Conservation (phyloP, 1,140 invertebrate species). For the Megalopta genalis region DNA sequence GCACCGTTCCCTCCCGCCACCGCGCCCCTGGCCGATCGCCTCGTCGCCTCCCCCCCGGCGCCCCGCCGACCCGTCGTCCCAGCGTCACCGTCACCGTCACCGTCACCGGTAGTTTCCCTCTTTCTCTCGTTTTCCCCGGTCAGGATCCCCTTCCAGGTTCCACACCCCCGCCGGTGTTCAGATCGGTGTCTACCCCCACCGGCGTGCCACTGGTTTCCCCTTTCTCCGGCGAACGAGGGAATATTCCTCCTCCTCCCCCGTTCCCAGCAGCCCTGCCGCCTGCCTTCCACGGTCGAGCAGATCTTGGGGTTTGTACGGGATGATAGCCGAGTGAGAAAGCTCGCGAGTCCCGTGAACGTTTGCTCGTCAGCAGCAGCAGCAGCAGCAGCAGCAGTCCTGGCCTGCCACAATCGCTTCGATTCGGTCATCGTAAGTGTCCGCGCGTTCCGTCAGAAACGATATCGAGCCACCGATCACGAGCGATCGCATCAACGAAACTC, state of each 20-base stretch:
- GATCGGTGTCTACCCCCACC: conserved; percentile 21
- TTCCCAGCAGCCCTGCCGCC: conserved; percentile 64
- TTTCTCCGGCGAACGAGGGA: conserved; percentile 43
- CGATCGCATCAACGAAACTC: not conserved
- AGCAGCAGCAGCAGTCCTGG: conserved; percentile 75
- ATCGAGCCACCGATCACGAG: not conserved
- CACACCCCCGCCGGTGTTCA: conserved; percentile 36
- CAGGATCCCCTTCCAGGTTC: conserved; percentile 24
- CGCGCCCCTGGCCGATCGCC: too few relatives aligned
- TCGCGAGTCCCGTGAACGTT: conserved; percentile 60
- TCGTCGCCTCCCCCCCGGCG: too few relatives aligned
- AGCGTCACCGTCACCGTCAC: too few relatives aligned
- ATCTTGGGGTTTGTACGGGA: conserved; percentile 70
- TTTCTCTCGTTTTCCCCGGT: too few relatives aligned
- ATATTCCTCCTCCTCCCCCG: conserved; percentile 58
- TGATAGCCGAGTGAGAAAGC: conserved; percentile 70
- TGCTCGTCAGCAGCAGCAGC: conserved; percentile 71
- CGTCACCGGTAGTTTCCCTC: too few relatives aligned
- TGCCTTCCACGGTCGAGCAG: conserved; percentile 71
- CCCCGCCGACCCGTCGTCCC: too few relatives aligned
- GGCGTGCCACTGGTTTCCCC: not conserved
- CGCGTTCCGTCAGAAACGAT: not conserved
- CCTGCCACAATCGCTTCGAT: conserved; percentile 80
- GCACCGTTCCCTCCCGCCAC: too few relatives aligned
- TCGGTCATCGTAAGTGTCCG: conserved; percentile 79